A percentile compares a stretch with the other conserved stretches of the same genome.
These are phyloP conservation scores for Musca domestica DNA, from an alignment of 1,140 invertebrate genomes.

Conservation along the genomic window DNA sequence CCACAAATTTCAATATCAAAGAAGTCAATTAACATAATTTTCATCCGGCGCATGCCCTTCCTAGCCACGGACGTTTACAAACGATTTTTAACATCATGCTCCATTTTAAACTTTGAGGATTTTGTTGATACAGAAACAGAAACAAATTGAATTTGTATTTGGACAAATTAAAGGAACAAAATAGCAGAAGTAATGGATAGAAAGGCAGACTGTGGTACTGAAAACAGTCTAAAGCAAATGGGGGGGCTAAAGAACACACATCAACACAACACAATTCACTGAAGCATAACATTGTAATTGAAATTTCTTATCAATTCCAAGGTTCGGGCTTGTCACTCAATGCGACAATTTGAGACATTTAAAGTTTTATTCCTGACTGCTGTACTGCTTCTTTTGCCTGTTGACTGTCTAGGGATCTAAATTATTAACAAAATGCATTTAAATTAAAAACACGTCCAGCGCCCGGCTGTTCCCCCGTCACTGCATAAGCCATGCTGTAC, in stretches of 20 bases:
- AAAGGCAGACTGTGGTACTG: not conserved
- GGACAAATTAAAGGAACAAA: constrained; percentile 3
- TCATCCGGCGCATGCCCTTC: not conserved
- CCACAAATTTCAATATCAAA: constrained; percentile 16
- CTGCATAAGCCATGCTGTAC: too few species aligned
- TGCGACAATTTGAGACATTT: not conserved
- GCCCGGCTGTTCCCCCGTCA: too few species aligned
- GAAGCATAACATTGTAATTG: not conserved
- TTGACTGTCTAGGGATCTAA: too few species aligned
- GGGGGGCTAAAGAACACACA: not conserved
- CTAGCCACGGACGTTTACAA: too few species aligned
- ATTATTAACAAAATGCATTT: constrained; percentile 11
- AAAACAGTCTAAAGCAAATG: not conserved
- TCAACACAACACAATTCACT: not conserved
- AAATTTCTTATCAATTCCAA: too few species aligned
- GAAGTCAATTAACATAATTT: not conserved
- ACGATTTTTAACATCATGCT: not conserved
- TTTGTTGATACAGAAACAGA: not conserved
- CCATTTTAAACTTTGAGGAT: not conserved
- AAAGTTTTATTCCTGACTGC: too few species aligned
- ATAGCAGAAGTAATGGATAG: not conserved
- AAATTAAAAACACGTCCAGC: not conserved
- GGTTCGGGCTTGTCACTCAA: not conserved
- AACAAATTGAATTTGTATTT: constrained; percentile 20
- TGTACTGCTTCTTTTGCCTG: too few species aligned